Percentiles rank a stretch among this genome's conserved stretches.
phyloP scores from a whole-genome alignment of 2,113 vertebrate genomes.

The Pelecanoides urinatrix region DNA sequence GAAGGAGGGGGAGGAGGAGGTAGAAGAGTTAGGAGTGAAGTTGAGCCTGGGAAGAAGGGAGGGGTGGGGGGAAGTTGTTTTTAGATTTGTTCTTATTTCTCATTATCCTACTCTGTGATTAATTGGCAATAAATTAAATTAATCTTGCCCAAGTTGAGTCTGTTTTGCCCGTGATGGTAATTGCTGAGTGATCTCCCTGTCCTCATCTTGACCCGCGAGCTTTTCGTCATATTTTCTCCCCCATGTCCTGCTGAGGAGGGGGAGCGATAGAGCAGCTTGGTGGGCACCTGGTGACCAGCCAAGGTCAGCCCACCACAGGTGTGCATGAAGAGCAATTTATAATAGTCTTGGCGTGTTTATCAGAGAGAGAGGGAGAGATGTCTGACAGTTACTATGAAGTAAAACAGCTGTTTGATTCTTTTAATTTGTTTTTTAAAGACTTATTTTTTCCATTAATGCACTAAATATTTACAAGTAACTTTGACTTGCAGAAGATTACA shows the following conservation, averaged over 20 bases:
- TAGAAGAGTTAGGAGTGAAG: too few relatives aligned
- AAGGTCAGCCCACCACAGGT: not conserved
- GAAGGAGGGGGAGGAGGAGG: too few relatives aligned
- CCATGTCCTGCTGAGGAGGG: not conserved
- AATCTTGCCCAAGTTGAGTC: too few relatives aligned
- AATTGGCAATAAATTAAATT: too few relatives aligned
- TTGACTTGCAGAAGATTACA: not conserved
- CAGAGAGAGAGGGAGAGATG: not conserved
- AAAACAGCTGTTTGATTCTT: not conserved
- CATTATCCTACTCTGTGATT: too few relatives aligned
- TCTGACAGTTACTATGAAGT: not conserved
- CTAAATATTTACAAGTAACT: not conserved
- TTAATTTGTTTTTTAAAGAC: not conserved
- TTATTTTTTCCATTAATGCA: not conserved
- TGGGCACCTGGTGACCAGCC: not conserved
- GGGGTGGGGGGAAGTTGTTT: too few relatives aligned
- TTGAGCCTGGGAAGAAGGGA: too few relatives aligned
- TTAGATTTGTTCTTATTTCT: too few relatives aligned
- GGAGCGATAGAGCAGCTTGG: not conserved
- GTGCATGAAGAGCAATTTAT: not conserved
- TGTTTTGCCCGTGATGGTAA: too few relatives aligned
- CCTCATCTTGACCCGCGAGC: too few relatives aligned
- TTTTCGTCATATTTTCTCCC: not conserved
- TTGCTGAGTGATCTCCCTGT: too few relatives aligned
- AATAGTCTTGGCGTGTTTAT: not conserved